Conservation (phyloP, 1,140 invertebrate genomes). For the Diuraphis noxia region DNA sequence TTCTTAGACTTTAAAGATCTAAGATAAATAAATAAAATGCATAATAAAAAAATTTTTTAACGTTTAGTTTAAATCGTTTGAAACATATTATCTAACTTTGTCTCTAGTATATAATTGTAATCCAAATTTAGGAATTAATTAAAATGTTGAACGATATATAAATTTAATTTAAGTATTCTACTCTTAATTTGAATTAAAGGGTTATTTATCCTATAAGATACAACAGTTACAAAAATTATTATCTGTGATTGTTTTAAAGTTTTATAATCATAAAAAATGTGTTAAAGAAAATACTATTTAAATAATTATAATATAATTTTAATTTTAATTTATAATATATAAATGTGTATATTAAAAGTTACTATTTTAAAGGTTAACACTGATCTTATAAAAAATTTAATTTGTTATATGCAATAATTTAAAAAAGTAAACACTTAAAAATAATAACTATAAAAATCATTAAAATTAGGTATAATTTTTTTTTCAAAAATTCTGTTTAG, state of each 20-base stretch:
- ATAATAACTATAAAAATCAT: background rate
- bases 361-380: background rate
- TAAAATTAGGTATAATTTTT: background rate
- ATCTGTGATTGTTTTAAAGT: background rate
- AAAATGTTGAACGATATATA: background rate
- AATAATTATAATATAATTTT: too few species aligned
- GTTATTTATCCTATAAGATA: background rate
- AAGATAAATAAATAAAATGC: too few species aligned
- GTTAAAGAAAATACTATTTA: background rate
- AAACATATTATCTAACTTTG: background rate
- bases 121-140: background rate
- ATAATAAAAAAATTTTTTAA: background rate
- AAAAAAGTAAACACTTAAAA: background rate
- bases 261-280: background rate
- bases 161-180: background rate
- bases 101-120: background rate
- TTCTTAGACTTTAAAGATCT: too few species aligned
- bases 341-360: background rate
- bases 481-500: background rate
- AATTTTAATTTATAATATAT: too few species aligned
- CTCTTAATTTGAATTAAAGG: background rate
- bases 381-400: background rate
- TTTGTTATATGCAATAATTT: background rate
- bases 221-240: background rate
- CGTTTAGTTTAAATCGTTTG: background rate